Evolutionary conservation across 2,797 vertebrate species (phyloP).

Genomic region (Sebastes reedi): DNA sequence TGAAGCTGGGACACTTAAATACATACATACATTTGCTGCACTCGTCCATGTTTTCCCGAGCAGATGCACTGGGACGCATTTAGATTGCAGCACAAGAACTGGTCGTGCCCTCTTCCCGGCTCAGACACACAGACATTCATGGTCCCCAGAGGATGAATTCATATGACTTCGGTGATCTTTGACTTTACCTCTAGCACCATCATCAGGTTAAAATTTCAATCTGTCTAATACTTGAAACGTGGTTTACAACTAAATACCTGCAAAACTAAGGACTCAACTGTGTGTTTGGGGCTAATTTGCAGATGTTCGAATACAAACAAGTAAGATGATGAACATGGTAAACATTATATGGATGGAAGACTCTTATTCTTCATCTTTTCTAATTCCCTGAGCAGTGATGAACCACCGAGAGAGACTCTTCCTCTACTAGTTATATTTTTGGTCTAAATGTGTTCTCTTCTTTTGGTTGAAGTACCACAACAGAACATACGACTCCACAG

Average conservation of each 20-base stretch:
- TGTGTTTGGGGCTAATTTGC: not conserved
- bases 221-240: not conserved
- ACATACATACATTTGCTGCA: too few relatives aligned
- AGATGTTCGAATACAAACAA: not conserved
- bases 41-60: too few relatives aligned
- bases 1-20: too few relatives aligned
- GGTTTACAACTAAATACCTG: not conserved
- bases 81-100: not conserved
- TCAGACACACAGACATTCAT: not conserved
- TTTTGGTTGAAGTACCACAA: not conserved
- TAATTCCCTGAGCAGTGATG: not conserved
- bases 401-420: not conserved
- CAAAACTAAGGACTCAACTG: not conserved
- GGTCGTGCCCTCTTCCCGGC: not conserved
- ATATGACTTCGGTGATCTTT: not conserved
- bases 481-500: not conserved
- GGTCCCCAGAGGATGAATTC: not conserved
- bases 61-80: too few relatives aligned
- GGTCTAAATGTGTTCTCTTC: not conserved
- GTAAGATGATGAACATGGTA: not conserved
- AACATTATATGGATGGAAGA: not conserved
- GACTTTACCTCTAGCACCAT: not conserved
- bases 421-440: not conserved
- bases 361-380: not conserved
- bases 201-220: not conserved